Evolutionary conservation across 92 coral and sea anemone genomes (phyloP), one percentile per base, ranked within the genome.

Genomic region (Diadumene lineata): DNA sequence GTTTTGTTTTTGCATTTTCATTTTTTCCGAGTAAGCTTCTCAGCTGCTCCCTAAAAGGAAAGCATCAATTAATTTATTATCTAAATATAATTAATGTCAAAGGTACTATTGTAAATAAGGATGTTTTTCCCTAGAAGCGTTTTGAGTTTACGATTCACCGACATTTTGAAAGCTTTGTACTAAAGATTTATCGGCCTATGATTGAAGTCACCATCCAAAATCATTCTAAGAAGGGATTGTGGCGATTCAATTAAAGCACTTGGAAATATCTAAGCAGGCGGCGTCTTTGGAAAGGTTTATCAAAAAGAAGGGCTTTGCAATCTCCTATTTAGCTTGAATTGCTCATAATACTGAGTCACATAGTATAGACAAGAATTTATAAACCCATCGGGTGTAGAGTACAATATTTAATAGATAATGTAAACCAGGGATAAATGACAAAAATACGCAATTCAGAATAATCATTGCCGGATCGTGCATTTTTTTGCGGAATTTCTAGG

Each of bases 51-150:
- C 48, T 4, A 38, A 38, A 38, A 38, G 48, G 48, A 38, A 53
- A 15, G n/a, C 60, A 53, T 15, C 60, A 53, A 53, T 53, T 53
- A 53, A 53, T 53, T 53, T 53, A 53, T 53, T 53, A 53, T 53
- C 58, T 9, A 53, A 53, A 53, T 53, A 13, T 21, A 53, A 53
- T 53, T 53, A 53, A 53, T 53, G 48, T 4, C 48, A 6, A 13
- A 38, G 48, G 48, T 4, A 38, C 48, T 38, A 38, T 4, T 38
- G 48, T 38, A 38, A 38, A 38, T 13, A 38, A 6, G 13, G 48
- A 38, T 38, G 7, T 4, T 13, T 38, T 38, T 13, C 48, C 48
- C 48, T 38, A 38, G 7, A 13, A 38, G 48, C 7, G 48, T 38
- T 38, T 38, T 38, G 6, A 4, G 48, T 38, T 38, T 38, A 4